Conservation (phyloP, 2,797 vertebrate species). For the Harpagifer antarcticus region DNA sequence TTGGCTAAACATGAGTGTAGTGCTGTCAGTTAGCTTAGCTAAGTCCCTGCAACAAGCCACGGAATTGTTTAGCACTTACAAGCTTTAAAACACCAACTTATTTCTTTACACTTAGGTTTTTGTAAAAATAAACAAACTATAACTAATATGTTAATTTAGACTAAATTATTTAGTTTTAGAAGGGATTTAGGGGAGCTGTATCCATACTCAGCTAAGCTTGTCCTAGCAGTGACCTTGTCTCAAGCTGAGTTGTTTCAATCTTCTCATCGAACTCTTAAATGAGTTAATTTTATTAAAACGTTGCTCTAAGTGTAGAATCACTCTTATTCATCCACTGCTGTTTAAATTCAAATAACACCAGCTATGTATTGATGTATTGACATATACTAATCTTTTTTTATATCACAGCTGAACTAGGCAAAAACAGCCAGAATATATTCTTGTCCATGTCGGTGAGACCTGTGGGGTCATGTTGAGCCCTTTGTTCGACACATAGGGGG, state of each 20-base stretch:
- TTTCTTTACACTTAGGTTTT: background rate
- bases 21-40: background rate
- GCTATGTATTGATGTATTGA: background rate
- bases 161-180: background rate
- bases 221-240: background rate
- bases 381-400: background rate
- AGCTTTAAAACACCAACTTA: background rate
- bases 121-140: background rate
- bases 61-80: background rate
- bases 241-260: background rate
- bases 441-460: conserved; percentile 5
- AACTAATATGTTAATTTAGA: background rate
- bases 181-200: background rate
- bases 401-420: background rate
- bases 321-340: background rate
- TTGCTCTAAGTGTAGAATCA: background rate
- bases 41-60: background rate
- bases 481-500: conserved; percentile 23
- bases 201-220: background rate
- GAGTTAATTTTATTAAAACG: no score
- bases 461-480: background rate
- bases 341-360: background rate
- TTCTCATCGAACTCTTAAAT: background rate
- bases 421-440: background rate
- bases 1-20: background rate